A percentile compares a stretch with the other conserved stretches of the same genome.
These are phyloP conservation scores for Metallyticus violacea DNA, from an alignment of 2,888 invertebrate genomes.

Conservation along the genomic window DNA sequence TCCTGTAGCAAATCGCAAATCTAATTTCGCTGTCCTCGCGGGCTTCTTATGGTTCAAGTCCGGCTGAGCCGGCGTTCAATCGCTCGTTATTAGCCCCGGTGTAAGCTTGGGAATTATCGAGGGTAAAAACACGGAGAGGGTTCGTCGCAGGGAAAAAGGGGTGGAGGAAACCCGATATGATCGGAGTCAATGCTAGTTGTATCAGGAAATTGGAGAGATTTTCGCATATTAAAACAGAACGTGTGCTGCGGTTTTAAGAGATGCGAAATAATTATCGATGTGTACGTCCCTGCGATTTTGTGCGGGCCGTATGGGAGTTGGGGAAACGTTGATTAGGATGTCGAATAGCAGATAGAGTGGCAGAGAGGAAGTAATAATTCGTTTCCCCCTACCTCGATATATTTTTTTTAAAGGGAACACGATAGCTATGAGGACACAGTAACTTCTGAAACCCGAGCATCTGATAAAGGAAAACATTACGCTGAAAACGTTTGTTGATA, in stretches of 20 bases:
- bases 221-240: background rate
- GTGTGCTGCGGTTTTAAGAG: background rate
- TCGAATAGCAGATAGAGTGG: background rate
- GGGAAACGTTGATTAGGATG: background rate
- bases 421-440: background rate
- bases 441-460: background rate
- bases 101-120: background rate
- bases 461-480: background rate
- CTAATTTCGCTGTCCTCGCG: background rate
- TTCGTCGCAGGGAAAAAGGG: background rate
- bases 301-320: background rate
- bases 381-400: background rate
- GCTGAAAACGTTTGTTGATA: background rate
- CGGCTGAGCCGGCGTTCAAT: background rate
- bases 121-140: background rate
- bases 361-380: background rate
- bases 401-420: background rate
- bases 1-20: constrained; percentile 22
- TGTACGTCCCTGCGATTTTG: background rate
- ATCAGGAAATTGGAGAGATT: background rate
- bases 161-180: background rate
- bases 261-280: background rate
- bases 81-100: background rate
- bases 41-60: background rate
- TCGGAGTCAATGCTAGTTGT: background rate